Conservation (phyloP, 2,113 vertebrate genomes). For the Cottus gobio region DNA sequence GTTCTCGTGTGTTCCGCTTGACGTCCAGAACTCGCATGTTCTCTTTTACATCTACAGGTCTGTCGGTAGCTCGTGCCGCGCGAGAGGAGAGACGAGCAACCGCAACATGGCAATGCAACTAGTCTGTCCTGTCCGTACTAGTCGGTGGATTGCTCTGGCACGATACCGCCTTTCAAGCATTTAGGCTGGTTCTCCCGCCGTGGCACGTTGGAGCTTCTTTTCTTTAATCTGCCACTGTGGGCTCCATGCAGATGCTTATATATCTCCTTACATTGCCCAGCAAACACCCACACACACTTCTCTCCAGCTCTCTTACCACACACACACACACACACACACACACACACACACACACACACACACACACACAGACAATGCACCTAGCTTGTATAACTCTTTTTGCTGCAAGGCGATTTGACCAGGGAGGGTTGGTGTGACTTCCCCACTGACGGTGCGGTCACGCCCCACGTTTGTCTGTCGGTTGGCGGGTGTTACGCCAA, state of each 20-base stretch:
- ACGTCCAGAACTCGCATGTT: not conserved
- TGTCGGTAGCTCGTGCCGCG: too few species aligned
- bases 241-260: slow-evolving; percentile 61
- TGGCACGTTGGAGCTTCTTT: slow-evolving; percentile 21
- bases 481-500: not conserved
- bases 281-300: slow-evolving; percentile 66
- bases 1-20: not conserved
- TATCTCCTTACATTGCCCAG: slow-evolving; percentile 44
- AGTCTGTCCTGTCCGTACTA: too few species aligned
- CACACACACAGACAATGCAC: slow-evolving; percentile 28
- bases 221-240: slow-evolving; percentile 59
- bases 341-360: slow-evolving; percentile 59
- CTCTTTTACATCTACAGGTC: not conserved
- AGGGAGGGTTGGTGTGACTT: slow-evolving; percentile 1
- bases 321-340: slow-evolving; percentile 70
- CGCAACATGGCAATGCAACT: too few species aligned
- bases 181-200: slow-evolving; percentile 22
- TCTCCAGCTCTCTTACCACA: slow-evolving; percentile 23
- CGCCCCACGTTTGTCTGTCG: too few species aligned
- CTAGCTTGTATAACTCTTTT: slow-evolving; percentile 47
- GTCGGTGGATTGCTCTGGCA: not conserved
- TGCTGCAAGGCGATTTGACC: slow-evolving; percentile 25
- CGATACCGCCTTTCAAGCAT: not conserved
- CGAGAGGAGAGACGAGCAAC: too few species aligned
- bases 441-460: not conserved